Evolutionary conservation across 2,113 vertebrate species (phyloP).

Genomic region (Ammospiza nelsoni): DNA sequence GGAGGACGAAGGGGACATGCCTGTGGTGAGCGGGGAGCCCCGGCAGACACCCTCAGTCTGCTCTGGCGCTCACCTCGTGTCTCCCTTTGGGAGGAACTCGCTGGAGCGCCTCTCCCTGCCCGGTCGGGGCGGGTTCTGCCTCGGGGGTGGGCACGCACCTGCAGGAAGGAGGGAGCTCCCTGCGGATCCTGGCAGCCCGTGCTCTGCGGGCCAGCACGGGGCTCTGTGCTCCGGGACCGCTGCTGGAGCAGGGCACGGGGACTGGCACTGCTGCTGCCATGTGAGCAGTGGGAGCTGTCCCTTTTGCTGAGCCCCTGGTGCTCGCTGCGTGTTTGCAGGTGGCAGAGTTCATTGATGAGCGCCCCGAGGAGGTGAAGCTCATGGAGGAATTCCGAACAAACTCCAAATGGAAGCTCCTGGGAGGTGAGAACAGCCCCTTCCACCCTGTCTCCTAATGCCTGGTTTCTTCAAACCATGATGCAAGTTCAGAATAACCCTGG

Average conservation of each 20-base stretch:
- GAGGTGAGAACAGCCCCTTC: constrained; percentile 76
- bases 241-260: accelerated
- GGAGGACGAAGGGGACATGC: constrained; percentile 85
- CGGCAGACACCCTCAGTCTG: accelerated
- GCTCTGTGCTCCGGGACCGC: accelerated
- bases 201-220: accelerated
- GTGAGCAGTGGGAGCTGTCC: accelerated
- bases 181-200: accelerated
- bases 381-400: constrained; percentile 89
- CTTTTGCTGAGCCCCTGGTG: accelerated
- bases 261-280: accelerated
- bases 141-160: accelerated
- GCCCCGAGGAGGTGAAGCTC: constrained; percentile 89
- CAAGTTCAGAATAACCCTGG: accelerated
- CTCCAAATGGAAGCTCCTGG: constrained; percentile 90
- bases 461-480: accelerated
- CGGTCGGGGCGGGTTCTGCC: accelerated
- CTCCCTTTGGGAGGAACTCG: background rate
- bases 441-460: accelerated
- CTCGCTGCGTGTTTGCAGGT: constrained; percentile 69
- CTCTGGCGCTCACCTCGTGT: accelerated
- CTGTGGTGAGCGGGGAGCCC: constrained; percentile 54
- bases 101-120: accelerated
- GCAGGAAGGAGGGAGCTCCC: too few species aligned
- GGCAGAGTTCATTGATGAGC: constrained; percentile 92